Conservation (phyloP, 1,140 invertebrate species). For the Microvelia longipes region DNA sequence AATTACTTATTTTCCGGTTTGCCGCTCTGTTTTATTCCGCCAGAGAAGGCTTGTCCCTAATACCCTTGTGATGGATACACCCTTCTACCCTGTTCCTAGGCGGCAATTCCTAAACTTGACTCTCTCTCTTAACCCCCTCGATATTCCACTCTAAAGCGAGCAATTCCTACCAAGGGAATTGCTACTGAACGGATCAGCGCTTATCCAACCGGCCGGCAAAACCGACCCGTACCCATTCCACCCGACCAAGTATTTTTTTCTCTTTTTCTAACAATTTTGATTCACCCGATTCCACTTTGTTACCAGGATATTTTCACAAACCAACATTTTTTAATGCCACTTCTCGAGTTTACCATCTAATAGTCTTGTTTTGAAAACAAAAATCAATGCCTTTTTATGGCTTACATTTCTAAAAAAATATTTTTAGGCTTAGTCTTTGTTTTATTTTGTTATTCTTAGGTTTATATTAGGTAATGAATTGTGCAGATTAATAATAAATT, state of each 20-base stretch:
- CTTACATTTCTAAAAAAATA: no score
- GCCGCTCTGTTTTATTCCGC: background rate
- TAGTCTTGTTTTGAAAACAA: no score
- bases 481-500: no score
- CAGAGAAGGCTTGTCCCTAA: background rate
- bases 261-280: background rate
- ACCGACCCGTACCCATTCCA: background rate
- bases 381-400: no score
- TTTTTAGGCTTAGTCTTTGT: no score
- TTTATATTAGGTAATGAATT: no score
- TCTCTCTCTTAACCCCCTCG: background rate
- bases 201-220: background rate
- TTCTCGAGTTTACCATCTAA: no score
- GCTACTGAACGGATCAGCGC: background rate
- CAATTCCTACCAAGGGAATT: background rate
- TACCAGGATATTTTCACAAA: no score
- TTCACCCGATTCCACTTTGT: no score
- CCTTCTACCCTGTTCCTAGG: background rate
- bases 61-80: background rate
- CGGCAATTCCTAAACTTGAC: background rate
- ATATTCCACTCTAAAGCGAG: background rate
- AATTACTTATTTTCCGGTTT: background rate
- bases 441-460: no score
- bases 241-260: background rate
- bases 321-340: no score